Base-by-base conservation (phyloP, 2,797 vertebrate species). In the Zalophus californianus region DNA sequence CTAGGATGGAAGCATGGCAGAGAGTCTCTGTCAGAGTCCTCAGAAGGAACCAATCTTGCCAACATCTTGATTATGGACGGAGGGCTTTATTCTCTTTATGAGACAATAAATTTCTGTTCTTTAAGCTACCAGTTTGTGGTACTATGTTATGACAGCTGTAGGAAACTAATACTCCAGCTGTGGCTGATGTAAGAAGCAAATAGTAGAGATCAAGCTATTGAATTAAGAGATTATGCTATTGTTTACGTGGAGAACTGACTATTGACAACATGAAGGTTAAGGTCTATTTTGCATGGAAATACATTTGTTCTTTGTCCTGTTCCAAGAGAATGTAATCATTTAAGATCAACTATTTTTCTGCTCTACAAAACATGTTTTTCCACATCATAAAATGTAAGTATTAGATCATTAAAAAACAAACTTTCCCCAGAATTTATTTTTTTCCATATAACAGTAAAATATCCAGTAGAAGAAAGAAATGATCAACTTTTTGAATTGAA, bases 371-470 rank as follows among this genome's bases (percentile, higher is more conserved):
- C 4, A 32, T 89, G 44, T 44, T 93, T 94, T 75, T 92, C 85
- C 32, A 87, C n/a, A 68, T 58, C 29, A 92, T 66, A 78, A 97
- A 92, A 92, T n/a, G 44, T 86, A 79, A 90, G 2, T 77, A 75
- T 86, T 86, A 82, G 23, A 25, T 83, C 38, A 70, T 62, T 68
- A 72, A 38, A 84, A 60, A 79, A 44, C 68, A 62, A 92, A 56
- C 16, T 54, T 85, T 73, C 27, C 32, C 9, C 88, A 54, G 9
- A 70, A 80, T 44, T 89, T 87, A 56, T 56, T 83, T 89, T 6
- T 14, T 62, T 96, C 78, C 56, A 83, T 88, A 14, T 83, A 94
- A 54, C 21, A 95, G 18, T 44, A 68, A 97, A 96, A 86, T 64
- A 68, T 3, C 1, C 11, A 92, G 4, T 38, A 92, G 6, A 68